These are phyloP conservation scores for Drosophila truncata DNA, from an alignment of 1,140 invertebrate genomes.

Conservation along the genomic window DNA sequence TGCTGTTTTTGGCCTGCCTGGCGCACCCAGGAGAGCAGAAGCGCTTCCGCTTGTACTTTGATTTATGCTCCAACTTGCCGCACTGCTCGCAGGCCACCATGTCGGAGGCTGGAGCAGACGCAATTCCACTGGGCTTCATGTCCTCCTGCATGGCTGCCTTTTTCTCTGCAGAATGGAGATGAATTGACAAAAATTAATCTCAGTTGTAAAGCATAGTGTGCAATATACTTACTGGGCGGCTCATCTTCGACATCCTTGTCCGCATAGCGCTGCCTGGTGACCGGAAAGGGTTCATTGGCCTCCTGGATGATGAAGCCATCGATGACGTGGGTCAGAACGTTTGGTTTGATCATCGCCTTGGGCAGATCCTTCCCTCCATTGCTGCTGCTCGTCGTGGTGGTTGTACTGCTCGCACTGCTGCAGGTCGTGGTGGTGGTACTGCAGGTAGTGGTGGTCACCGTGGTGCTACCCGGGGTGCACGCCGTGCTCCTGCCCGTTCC, in stretches of 20 bases:
- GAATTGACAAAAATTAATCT: not conserved
- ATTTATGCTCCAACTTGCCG: conserved; percentile 89
- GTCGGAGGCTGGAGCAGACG: conserved; percentile 71
- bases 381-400: too few species aligned
- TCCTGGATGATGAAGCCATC: conserved; percentile 99
- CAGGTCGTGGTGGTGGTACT: too few species aligned
- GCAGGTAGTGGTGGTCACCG: conserved; percentile 15
- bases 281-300: conserved; percentile 94
- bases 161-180: conserved; percentile 74
- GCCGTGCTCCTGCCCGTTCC: conserved; percentile 23
- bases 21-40: conserved; percentile 89
- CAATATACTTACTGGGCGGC: conserved; percentile 86
- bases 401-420: too few species aligned
- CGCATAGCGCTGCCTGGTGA: conserved; percentile 88
- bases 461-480: conserved; percentile 13
- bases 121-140: conserved; percentile 40
- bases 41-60: conserved; percentile 91
- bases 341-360: conserved; percentile 89
- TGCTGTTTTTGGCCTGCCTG: conserved; percentile 62
- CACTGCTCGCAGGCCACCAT: conserved; percentile 92
- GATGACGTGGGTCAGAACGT: conserved; percentile 98
- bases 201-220: not conserved
- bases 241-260: conserved; percentile 88
- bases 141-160: conserved; percentile 83
- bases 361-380: too few species aligned